Percentiles rank a stretch among this genome's conserved stretches.
Conservation (phyloP, 2,797 vertebrate species). For the Crypturellus tataupa region DNA sequence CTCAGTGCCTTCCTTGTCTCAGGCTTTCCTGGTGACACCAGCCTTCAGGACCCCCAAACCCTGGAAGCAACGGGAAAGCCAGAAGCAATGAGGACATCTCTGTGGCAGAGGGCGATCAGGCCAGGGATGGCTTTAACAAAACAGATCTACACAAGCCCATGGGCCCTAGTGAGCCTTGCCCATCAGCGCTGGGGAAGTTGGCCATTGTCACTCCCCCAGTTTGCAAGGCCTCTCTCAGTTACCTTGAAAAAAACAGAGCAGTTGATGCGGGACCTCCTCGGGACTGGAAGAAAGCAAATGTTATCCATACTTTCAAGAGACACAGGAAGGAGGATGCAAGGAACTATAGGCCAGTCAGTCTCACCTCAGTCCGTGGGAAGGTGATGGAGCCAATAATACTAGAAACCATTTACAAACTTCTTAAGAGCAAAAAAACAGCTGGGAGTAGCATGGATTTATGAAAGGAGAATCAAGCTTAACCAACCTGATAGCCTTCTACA, state of each 20-base stretch:
- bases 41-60: not conserved
- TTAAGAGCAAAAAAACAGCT: not conserved
- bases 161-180: rapidly evolving
- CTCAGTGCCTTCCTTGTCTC: not conserved
- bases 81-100: not conserved
- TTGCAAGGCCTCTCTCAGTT: not conserved
- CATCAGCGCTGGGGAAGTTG: not conserved
- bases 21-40: not conserved
- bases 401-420: not conserved
- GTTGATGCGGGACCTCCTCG: not conserved
- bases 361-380: rapidly evolving
- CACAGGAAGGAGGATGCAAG: not conserved
- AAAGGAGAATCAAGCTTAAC: not conserved
- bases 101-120: not conserved
- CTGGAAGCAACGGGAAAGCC: not conserved
- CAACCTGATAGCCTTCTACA: not conserved
- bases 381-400: not conserved
- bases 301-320: not conserved
- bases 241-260: not conserved
- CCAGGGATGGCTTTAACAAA: not conserved
- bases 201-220: not conserved
- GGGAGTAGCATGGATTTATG: not conserved
- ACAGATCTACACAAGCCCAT: not conserved
- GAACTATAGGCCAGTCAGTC: not conserved
- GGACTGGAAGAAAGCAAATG: not conserved